Conservation (phyloP, 2,888 invertebrate genomes). For the Asteroscopus sphinx region DNA sequence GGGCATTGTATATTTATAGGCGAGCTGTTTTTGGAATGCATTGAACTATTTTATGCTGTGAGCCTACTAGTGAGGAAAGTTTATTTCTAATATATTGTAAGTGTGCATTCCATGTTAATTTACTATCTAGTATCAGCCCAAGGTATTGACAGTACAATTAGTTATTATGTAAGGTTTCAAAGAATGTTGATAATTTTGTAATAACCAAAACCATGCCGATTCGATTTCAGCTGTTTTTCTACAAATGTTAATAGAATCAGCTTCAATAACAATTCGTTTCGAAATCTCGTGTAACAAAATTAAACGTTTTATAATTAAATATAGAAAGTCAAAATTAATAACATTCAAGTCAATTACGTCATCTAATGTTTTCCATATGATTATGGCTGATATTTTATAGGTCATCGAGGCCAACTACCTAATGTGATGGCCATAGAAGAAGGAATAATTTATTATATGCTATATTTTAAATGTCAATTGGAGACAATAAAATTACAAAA, state of each 20-base stretch:
- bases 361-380: slow-evolving; percentile 20
- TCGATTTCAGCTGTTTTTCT: too few species aligned
- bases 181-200: background rate
- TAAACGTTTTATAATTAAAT: slow-evolving; percentile 6
- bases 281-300: background rate
- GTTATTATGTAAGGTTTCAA: too few species aligned
- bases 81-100: too few species aligned
- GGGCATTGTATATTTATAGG: too few species aligned
- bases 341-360: slow-evolving; percentile 10
- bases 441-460: slow-evolving; percentile 6
- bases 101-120: too few species aligned
- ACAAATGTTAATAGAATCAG: background rate
- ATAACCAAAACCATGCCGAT: too few species aligned
- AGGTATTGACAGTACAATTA: too few species aligned
- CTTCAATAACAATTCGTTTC: background rate
- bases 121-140: too few species aligned
- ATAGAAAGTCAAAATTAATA: slow-evolving; percentile 16
- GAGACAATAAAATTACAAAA: slow-evolving; percentile 14
- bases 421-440: slow-evolving; percentile 10
- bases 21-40: too few species aligned
- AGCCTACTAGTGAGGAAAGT: too few species aligned
- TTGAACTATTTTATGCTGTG: too few species aligned
- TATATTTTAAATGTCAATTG: slow-evolving; percentile 1
- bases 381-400: slow-evolving; percentile 7
- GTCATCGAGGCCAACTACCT: slow-evolving; percentile 20